Evolutionary conservation across 2,888 invertebrate genomes (phyloP), one percentile per base, ranked within the genome.

Genomic region (Andrena dorsata): DNA sequence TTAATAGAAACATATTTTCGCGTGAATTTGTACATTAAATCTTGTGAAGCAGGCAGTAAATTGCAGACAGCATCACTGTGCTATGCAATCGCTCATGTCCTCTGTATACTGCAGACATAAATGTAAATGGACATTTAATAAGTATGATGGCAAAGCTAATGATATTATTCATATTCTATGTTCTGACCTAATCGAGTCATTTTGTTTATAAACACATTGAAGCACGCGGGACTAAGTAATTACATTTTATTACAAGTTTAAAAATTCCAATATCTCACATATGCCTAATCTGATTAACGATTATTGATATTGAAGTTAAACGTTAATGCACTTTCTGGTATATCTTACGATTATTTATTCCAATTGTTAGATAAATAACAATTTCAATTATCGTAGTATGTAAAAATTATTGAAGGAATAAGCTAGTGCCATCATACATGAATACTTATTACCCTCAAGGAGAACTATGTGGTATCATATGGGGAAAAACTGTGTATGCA

Each of bases 401-500:
- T 32, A 61, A 70, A 41, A 47, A 30, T 35, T 26, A 26, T 49
- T 53, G 26, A 58, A n/a, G 53, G 65, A 84, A 71, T 70, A 65
- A 77, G 69, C 70, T 65, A 65, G 74, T 84, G 86, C 86, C 87
- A 83, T 80, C 86, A 81, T 76, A 81, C 76, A 41, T 28, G n/a
- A 72, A 77, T 28, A 63, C 65, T 68, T 68, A 71, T 76, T 51
- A 41, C 77, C 35, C 60, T 84, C 78, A 82, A 75, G 81, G 86
- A 87, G 88, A 83, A 87, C 86, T 82, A 63, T 86, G 83, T 63
- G 86, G 84, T 85, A 90, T 85, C 83, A 86, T 86, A 76, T 89
- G 71, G 56, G 90, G 88, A 69, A 91, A 41, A 86, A 88, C 88
- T 84, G 82, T 90, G 90, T 89, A 92, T 83, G 85, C 89, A 86